Conservation (phyloP, 2,888 invertebrate genomes). For the Sinopyrophorus schimmeli region DNA sequence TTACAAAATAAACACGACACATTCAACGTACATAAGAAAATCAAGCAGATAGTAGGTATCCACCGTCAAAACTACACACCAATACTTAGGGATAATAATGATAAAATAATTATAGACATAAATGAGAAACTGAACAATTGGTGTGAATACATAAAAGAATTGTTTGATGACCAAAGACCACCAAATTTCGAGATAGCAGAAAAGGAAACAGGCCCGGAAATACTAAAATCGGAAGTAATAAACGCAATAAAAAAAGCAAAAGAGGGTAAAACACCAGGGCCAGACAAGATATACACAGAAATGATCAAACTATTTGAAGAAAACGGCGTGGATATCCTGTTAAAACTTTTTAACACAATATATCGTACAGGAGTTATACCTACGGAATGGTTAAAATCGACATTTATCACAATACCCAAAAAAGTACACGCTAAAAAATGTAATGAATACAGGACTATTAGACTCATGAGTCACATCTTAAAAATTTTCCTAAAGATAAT, state of each 20-base stretch:
- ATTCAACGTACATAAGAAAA: constrained; percentile 2
- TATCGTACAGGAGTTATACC: too few species aligned
- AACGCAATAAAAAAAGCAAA: background rate
- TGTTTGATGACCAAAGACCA: constrained; percentile 1
- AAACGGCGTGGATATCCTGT: too few species aligned
- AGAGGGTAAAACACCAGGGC: too few species aligned
- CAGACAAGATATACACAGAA: background rate
- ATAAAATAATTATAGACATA: too few species aligned
- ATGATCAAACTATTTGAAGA: background rate
- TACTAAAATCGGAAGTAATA: constrained; percentile 1
- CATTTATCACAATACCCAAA: too few species aligned
- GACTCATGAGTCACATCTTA: too few species aligned
- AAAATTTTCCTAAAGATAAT: too few species aligned
- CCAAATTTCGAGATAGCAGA: background rate
- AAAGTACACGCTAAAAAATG: too few species aligned
- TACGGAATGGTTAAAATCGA: too few species aligned
- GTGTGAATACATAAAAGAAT: constrained; percentile 4
- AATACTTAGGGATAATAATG: constrained; percentile 2
- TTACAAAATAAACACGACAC: too few species aligned
- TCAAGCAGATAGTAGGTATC: constrained; percentile 2
- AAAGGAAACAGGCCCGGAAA: constrained; percentile 3
- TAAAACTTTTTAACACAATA: constrained; percentile 1
- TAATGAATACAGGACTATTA: too few species aligned
- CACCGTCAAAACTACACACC: background rate
- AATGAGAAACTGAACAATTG: constrained; percentile 4